Evolutionary conservation across 1,140 invertebrate genomes (phyloP).

Genomic region (Ceratina japonica): DNA sequence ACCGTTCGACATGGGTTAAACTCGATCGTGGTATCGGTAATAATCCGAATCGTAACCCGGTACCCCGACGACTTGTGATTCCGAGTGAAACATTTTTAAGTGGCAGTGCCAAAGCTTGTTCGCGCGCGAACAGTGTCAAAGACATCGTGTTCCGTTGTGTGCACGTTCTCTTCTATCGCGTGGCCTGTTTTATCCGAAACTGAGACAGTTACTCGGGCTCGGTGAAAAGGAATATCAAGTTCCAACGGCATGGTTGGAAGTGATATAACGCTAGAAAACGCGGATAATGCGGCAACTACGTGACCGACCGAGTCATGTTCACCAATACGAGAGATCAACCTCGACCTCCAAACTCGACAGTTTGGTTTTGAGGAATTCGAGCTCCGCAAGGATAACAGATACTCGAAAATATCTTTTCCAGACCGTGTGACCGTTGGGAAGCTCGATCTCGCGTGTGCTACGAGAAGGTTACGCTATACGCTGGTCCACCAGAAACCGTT

Average conservation of each 20-base stretch:
- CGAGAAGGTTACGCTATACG: neutral
- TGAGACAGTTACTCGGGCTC: too few species aligned
- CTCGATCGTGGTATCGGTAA: neutral
- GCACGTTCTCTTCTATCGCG: neutral
- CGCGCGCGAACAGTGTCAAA: too few species aligned
- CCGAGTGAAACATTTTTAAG: slow-evolving; percentile 4
- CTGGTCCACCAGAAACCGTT: slow-evolving; percentile 41
- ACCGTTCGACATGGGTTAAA: slow-evolving; percentile 48
- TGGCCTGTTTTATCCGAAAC: too few species aligned
- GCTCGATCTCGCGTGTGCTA: neutral
- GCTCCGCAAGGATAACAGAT: neutral
- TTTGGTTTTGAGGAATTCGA: slow-evolving; percentile 12
- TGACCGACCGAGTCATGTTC: slow-evolving; percentile 59
- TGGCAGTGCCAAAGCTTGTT: neutral
- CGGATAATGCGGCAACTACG: slow-evolving; percentile 58
- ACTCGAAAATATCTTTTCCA: neutral
- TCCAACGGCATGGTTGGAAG: too few species aligned
- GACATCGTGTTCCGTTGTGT: neutral
- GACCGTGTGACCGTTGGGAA: neutral
- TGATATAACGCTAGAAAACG: slow-evolving; percentile 6
- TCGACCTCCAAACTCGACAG: slow-evolving; percentile 47
- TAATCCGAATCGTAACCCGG: neutral
- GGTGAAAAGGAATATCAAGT: too few species aligned
- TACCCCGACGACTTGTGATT: neutral
- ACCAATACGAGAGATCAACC: slow-evolving; percentile 38